These are phyloP conservation scores for Mesaphorura yosii DNA, from an alignment of 1,140 invertebrate species.

Conservation along the genomic window DNA sequence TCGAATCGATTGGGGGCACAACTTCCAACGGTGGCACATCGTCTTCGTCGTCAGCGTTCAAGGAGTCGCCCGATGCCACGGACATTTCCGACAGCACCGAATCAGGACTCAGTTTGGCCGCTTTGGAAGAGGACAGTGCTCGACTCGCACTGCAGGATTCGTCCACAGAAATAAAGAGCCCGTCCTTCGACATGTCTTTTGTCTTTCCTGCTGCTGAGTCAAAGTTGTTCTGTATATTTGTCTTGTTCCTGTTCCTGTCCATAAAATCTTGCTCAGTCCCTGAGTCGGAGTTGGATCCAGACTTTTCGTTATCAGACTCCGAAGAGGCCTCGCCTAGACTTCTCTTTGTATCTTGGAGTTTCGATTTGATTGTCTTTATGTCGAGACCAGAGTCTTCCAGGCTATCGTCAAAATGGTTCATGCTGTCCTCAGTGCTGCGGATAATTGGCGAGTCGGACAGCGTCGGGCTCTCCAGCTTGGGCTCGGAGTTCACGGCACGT, in stretches of 20 bases:
- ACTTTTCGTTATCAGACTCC: conserved; percentile 27
- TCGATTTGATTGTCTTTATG: conserved; percentile 14
- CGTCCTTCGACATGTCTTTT: conserved; percentile 1
- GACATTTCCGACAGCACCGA: conserved; percentile 29
- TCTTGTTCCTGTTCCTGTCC: conserved; percentile 14
- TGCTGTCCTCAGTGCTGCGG: no score
- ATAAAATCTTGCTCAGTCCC: conserved; percentile 28
- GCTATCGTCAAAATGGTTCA: conserved; percentile 20
- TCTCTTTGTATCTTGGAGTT: background rate
- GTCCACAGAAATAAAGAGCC: conserved; percentile 25
- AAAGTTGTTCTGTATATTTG: no score
- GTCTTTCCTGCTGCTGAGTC: no score
- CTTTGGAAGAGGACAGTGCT: conserved; percentile 8
- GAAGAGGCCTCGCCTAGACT: conserved; percentile 7
- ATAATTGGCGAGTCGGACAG: background rate
- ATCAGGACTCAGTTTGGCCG: conserved; percentile 29
- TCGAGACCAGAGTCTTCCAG: conserved; percentile 31
- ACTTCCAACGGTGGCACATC: background rate
- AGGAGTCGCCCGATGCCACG: conserved; percentile 24
- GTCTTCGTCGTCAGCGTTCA: conserved; percentile 13
- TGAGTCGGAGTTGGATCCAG: conserved; percentile 26
- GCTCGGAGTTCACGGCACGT: background rate
- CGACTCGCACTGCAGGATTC: conserved; percentile 2
- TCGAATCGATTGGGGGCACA: background rate
- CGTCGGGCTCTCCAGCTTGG: background rate